These are phyloP conservation scores for Dasyornis broadbenti DNA, from an alignment of 2,113 vertebrate species.

Conservation along the genomic window DNA sequence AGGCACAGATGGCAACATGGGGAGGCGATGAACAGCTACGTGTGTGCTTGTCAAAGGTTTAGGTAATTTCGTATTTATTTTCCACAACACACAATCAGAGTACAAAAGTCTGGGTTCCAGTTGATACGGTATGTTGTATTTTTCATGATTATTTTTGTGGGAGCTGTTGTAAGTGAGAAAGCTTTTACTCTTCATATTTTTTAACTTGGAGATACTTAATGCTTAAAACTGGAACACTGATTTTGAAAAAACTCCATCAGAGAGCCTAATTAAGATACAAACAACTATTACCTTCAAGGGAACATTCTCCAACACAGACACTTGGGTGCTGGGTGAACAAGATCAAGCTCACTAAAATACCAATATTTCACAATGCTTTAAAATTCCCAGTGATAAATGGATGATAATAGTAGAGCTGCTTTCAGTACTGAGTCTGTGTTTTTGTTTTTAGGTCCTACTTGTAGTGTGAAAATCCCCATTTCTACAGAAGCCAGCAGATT, in stretches of 20 bases:
- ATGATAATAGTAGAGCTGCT: neutral
- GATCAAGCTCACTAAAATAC: neutral
- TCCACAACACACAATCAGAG: neutral
- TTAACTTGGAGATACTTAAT: neutral
- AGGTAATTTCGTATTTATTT: neutral
- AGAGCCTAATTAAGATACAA: neutral
- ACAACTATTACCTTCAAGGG: neutral
- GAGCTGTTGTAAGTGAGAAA: neutral
- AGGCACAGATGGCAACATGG: neutral
- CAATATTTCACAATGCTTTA: neutral
- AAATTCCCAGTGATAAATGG: neutral
- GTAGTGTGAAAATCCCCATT: neutral
- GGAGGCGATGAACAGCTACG: fast-evolving
- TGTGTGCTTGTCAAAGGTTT: neutral
- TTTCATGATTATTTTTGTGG: neutral
- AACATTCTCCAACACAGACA: neutral
- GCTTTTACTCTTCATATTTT: neutral
- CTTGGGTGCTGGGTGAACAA: neutral
- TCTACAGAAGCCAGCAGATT: neutral
- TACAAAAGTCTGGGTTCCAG: neutral
- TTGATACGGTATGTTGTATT: neutral
- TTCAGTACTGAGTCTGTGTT: neutral
- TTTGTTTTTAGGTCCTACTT: neutral
- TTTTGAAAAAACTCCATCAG: neutral
- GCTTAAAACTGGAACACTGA: neutral